Evolutionary conservation across 2,797 vertebrate species (phyloP).

Genomic region (Syngnathus acus): DNA sequence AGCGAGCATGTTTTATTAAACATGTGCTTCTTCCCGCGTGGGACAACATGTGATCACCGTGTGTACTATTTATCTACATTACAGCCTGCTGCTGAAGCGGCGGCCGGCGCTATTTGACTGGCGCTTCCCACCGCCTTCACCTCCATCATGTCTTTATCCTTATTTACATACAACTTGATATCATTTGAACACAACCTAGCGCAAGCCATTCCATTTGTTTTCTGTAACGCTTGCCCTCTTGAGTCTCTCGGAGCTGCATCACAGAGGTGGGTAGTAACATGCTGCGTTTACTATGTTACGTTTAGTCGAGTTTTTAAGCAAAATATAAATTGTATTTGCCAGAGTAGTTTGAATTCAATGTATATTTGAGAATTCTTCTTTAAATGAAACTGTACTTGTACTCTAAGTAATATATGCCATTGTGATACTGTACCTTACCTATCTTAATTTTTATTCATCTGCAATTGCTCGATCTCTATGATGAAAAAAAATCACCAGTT

Average conservation of each 20-base stretch:
- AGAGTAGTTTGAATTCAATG: too few species aligned
- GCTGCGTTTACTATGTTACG: too few species aligned
- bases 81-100: slow-evolving; percentile 13
- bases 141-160: slow-evolving; percentile 36
- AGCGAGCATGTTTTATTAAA: slow-evolving; percentile 27
- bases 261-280: not conserved
- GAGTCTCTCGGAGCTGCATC: not conserved
- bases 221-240: not conserved
- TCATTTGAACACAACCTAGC: slow-evolving; percentile 16
- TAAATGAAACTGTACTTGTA: too few species aligned
- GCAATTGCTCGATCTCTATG: too few species aligned
- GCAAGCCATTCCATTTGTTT: slow-evolving; percentile 14
- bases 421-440: too few species aligned
- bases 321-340: too few species aligned
- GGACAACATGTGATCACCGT: slow-evolving; percentile 16
- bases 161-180: slow-evolving; percentile 42
- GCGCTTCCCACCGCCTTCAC: slow-evolving; percentile 14
- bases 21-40: slow-evolving; percentile 20
- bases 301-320: too few species aligned
- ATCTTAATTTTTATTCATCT: too few species aligned
- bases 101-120: slow-evolving; percentile 20
- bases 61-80: slow-evolving; percentile 20
- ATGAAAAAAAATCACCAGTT: too few species aligned
- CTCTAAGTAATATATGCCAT: too few species aligned
- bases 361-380: too few species aligned